Percentiles rank a stretch among this genome's conserved stretches.
phyloP scores from a whole-genome alignment of 2,797 vertebrate species.

The Chaenodraco wilsoni region DNA sequence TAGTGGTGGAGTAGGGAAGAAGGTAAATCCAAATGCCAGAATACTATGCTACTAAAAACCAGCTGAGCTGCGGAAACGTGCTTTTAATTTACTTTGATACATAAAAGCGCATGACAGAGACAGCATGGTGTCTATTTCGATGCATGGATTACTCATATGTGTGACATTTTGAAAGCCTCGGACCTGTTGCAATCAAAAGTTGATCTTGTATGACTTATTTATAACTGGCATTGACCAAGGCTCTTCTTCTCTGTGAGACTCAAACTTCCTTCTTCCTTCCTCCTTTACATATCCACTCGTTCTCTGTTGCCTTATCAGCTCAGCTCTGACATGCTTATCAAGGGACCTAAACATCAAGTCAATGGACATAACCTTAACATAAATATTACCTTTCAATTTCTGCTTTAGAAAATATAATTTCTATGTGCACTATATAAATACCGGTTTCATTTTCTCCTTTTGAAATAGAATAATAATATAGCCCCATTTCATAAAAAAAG shows the following conservation, averaged over 20 bases:
- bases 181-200: not conserved
- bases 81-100: conserved; percentile 36
- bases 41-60: conserved; percentile 8
- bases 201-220: conserved; percentile 21
- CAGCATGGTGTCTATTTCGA: conserved; percentile 13
- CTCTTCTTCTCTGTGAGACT: conserved; percentile 17
- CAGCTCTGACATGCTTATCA: not conserved
- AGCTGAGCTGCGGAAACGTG: conserved; percentile 1
- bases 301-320: not conserved
- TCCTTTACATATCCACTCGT: not conserved
- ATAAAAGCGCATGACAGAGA: conserved; percentile 54
- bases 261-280: conserved; percentile 18
- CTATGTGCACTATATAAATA: not conserved
- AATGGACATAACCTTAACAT: not conserved
- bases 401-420: not conserved
- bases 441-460: conserved; percentile 2
- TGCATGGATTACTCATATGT: conserved; percentile 39
- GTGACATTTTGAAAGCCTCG: conserved; percentile 18
- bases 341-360: not conserved
- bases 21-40: conserved; percentile 76
- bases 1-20: conserved; percentile 77
- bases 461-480: not conserved
- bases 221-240: conserved; percentile 15
- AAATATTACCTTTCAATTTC: not conserved
- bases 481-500: not conserved